A percentile compares a stretch with the other conserved stretches of the same genome.
Evolutionary conservation across 2,888 invertebrate species (phyloP).

Genomic region (Athripsodes cinereus): DNA sequence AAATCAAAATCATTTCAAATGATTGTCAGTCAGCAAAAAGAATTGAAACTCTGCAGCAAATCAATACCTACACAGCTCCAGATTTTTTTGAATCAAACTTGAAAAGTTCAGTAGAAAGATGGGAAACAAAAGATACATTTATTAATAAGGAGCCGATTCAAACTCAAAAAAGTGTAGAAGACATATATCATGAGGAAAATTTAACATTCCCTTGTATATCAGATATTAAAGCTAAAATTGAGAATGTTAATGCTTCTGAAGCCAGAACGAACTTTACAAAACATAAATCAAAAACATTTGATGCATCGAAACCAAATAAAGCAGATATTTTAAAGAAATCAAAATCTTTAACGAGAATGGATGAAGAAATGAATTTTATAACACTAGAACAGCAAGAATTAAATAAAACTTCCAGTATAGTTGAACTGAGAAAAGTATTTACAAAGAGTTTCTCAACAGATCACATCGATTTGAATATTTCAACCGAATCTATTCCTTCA

Average conservation of each 20-base stretch:
- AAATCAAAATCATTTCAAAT: constrained; percentile 11
- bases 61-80: constrained; percentile 12
- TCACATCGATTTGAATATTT: constrained; percentile 9
- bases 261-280: constrained; percentile 20
- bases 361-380: too few relatives aligned
- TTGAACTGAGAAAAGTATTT: not conserved
- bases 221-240: constrained; percentile 22
- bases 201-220: constrained; percentile 6
- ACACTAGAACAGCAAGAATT: not conserved
- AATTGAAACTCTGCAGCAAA: constrained; percentile 19
- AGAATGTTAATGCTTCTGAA: constrained; percentile 14
- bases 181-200: not conserved
- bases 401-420: not conserved
- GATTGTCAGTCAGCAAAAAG: constrained; percentile 12
- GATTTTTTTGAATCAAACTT: not conserved
- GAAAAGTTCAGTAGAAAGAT: too few relatives aligned
- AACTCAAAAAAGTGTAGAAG: not conserved
- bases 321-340: constrained; percentile 21
- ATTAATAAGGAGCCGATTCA: too few relatives aligned
- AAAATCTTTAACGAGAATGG: constrained; percentile 16
- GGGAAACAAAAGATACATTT: too few relatives aligned
- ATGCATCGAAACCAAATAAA: constrained; percentile 15
- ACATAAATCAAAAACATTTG: constrained; percentile 23
- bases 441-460: not conserved
- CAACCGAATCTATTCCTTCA: constrained; percentile 22